Conservation (phyloP, 2,888 invertebrate genomes). For the Pollenia labialis region DNA sequence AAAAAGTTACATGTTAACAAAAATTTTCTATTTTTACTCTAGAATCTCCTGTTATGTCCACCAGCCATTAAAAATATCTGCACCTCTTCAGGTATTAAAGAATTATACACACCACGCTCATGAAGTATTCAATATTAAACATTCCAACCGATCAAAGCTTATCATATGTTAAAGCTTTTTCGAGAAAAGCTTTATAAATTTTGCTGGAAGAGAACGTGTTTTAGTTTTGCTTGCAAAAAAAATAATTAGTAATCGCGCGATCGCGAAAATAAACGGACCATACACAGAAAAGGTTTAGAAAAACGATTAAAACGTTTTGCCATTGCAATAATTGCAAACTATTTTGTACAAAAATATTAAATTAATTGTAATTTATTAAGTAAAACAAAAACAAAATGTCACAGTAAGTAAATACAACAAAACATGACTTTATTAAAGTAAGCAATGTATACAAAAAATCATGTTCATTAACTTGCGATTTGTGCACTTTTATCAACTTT, state of each 20-base stretch:
- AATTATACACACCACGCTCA: too few relatives aligned
- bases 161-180: constrained; percentile 32
- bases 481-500: neutral
- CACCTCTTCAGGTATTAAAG: too few relatives aligned
- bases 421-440: neutral
- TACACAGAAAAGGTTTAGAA: neutral
- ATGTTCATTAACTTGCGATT: neutral
- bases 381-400: constrained; percentile 75
- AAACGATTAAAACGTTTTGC: neutral
- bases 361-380: neutral
- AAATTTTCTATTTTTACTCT: too few relatives aligned
- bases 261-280: constrained; percentile 70
- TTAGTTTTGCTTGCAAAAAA: constrained; percentile 19
- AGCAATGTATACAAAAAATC: neutral
- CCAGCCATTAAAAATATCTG: too few relatives aligned
- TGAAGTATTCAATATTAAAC: neutral
- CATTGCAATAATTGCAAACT: too few relatives aligned
- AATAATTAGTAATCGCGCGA: constrained; percentile 75
- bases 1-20: too few relatives aligned
- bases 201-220: constrained; percentile 47
- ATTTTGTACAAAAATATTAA: neutral
- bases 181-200: constrained; percentile 39
- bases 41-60: too few relatives aligned
- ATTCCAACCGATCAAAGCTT: constrained; percentile 13
- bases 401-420: constrained; percentile 75